These are phyloP conservation scores for Mizuhopecten yessoensis DNA, from an alignment of 1,140 invertebrate species.

Conservation along the genomic window DNA sequence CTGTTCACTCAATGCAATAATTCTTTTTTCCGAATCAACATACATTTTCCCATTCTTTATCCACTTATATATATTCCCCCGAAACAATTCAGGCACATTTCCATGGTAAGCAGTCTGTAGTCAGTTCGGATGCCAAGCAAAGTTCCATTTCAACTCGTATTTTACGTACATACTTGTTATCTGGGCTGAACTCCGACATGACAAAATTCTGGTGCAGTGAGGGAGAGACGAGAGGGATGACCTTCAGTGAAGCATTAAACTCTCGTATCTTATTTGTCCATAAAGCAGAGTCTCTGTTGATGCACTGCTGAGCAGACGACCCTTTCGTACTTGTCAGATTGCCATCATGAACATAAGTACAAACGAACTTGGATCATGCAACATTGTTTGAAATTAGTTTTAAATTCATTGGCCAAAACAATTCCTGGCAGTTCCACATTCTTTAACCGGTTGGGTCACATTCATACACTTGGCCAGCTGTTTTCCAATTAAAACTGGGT, in stretches of 20 bases:
- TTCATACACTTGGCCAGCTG: neutral
- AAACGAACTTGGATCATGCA: neutral
- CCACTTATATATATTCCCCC: conserved; percentile 27
- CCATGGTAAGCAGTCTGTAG: conserved; percentile 31
- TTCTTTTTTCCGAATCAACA: conserved; percentile 3
- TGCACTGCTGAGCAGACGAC: neutral
- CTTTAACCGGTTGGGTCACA: neutral
- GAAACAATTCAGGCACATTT: conserved; percentile 24
- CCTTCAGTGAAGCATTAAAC: neutral
- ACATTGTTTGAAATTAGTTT: conserved; percentile 8
- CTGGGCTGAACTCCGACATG: conserved; percentile 58
- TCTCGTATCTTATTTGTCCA: conserved; percentile 2
- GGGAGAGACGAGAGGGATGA: conserved; percentile 54
- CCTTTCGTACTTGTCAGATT: conserved; percentile 16
- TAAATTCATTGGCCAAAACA: conserved; percentile 2
- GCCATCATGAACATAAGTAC: conserved; percentile 38
- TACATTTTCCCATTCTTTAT: neutral
- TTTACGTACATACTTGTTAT: conserved; percentile 7
- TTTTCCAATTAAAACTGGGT: neutral
- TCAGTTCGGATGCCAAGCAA: conserved; percentile 37
- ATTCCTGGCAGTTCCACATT: neutral
- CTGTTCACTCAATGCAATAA: conserved; percentile 4
- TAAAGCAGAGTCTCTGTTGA: conserved; percentile 6
- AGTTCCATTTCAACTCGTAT: conserved; percentile 34
- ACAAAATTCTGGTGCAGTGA: conserved; percentile 64